Base-by-base conservation (phyloP, 1,140 invertebrate species). In the Megalopta genalis region DNA sequence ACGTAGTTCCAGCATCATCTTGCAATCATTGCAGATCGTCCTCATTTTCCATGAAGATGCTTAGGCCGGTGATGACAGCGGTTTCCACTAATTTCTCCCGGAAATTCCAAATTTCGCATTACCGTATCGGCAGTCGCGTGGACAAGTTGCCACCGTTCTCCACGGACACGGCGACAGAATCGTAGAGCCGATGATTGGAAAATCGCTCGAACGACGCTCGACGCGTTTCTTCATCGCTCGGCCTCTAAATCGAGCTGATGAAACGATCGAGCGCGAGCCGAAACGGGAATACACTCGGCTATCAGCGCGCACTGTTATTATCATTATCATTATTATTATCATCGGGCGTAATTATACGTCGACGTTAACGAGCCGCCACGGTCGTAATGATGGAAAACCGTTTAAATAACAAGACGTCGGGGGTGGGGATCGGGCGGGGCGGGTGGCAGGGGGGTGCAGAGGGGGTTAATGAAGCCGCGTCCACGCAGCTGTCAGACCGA, bases 281-380 rank as follows among this genome's bases (percentile, higher is more conserved):
- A 46, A 46, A 68, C 49, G 65, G 14, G 74, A 32, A 68, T 76
- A 32, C 23, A 39, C 25, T 9, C 54, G 14, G n/a, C 10, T 39
- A 75, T 75, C 72, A 23, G 65, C 25, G 52, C 64, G 37, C 52
- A 32, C 32, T 32, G 32, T 32, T 32, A 32, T 32, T 68, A 14
- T 63, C 37, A 63, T 46, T 46, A 39, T 23, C 23, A 23, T 46
- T 66, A 66, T 77, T 70, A 70, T 77, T 77, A 77, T 77, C 46
- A 52, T 52, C 39, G n/a, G 6, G n/a, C 27, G 63, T 75, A 75
- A 77, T 77, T 77, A 77, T 70, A 70, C 6, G 49, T 14, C 27
- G 18, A 9, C 12, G 60, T 10, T 73, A 54, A 73, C 60, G 60
- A 73, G 60, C 72, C 72, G 72, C 63, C 63, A 21, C 16, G 63